Conservation (phyloP, 2,888 invertebrate species). For the Eretmocerus hayati region DNA sequence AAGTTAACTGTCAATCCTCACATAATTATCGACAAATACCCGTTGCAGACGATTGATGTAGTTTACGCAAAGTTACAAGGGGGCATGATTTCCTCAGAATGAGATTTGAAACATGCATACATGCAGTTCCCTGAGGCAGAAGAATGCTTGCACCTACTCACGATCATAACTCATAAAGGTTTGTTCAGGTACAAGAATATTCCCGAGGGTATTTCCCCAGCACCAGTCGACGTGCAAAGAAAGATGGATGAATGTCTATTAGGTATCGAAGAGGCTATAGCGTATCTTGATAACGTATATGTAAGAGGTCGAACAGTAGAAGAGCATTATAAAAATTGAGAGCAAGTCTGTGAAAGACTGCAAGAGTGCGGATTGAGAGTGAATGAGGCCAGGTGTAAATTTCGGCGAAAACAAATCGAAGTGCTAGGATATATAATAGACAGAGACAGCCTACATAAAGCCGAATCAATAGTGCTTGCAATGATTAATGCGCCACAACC, state of each 20-base stretch:
- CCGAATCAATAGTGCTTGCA: slow-evolving; percentile 21
- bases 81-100: slow-evolving; percentile 8
- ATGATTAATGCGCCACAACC: slow-evolving; percentile 25
- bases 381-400: slow-evolving; percentile 25
- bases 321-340: slow-evolving; percentile 23
- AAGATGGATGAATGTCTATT: slow-evolving; percentile 29
- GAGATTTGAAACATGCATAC: slow-evolving; percentile 14
- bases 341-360: slow-evolving; percentile 22
- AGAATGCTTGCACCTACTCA: slow-evolving; percentile 6
- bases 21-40: slow-evolving; percentile 9
- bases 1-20: slow-evolving; percentile 6
- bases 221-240: slow-evolving; percentile 28
- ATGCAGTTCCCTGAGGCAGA: slow-evolving; percentile 21
- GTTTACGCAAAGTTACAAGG: slow-evolving; percentile 13
- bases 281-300: slow-evolving; percentile 27
- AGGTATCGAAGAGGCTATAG: slow-evolving; percentile 20
- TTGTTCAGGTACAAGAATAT: slow-evolving; percentile 5
- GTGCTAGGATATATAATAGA: slow-evolving; percentile 28
- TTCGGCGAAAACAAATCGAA: slow-evolving; percentile 23
- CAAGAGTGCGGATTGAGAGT: slow-evolving; percentile 22
- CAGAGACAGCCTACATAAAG: slow-evolving; percentile 26
- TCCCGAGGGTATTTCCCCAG: neutral
- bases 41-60: slow-evolving; percentile 13
- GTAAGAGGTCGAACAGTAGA: slow-evolving; percentile 16
- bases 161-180: slow-evolving; percentile 8